A percentile compares a stretch with the other conserved stretches of the same genome.
Conservation (phyloP, 1,140 invertebrate species). For the Heliothis virescens region DNA sequence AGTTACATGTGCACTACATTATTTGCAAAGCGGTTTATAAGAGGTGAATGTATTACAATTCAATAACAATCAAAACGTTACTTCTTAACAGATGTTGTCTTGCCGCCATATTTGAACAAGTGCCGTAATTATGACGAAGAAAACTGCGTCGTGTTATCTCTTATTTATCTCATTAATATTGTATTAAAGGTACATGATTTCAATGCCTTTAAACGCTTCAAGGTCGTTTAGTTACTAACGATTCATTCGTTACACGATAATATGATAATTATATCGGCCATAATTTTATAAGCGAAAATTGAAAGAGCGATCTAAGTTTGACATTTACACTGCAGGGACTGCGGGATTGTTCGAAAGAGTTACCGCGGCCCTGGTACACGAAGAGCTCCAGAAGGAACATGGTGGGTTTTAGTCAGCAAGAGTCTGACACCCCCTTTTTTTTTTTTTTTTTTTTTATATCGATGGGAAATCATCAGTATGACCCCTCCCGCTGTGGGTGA, state of each 20-base stretch:
- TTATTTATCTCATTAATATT: constrained; percentile 15
- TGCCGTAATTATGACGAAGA: constrained; percentile 21
- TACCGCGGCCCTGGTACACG: too few species aligned
- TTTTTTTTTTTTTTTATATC: too few species aligned
- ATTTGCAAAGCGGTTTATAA: background rate
- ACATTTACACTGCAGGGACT: too few species aligned
- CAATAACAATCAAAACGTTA: constrained; percentile 28
- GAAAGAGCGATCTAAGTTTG: too few species aligned
- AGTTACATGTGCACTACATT: background rate
- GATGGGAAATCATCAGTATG: too few species aligned
- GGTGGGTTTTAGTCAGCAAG: too few species aligned
- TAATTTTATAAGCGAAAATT: background rate
- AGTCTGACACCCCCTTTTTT: too few species aligned
- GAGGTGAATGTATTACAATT: constrained; percentile 30
- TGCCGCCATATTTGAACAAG: constrained; percentile 19
- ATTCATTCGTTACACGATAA: background rate
- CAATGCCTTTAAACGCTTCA: constrained; percentile 1
- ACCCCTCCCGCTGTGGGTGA: too few species aligned
- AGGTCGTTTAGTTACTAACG: background rate
- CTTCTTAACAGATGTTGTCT: constrained; percentile 18
- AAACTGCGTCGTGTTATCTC: constrained; percentile 26
- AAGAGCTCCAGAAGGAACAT: too few species aligned
- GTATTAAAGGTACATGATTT: background rate
- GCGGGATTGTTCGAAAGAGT: too few species aligned
- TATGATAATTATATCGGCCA: background rate